Base-by-base conservation (phyloP, 2,113 vertebrate species). In the Zingel zingel region DNA sequence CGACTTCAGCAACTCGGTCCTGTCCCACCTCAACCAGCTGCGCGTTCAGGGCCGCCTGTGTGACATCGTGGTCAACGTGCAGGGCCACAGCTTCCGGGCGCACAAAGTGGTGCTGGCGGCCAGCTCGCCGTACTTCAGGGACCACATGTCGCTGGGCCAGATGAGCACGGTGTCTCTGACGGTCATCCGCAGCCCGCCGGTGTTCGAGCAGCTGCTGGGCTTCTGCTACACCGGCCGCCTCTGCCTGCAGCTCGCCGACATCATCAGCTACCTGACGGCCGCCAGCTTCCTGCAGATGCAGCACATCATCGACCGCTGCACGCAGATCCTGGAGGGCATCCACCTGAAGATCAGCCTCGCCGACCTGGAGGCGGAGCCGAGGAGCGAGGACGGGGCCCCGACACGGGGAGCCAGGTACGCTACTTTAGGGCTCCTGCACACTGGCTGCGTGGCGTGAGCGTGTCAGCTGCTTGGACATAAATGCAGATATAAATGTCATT, bases 261-360 rank as follows among this genome's bases (percentile, higher is more conserved):
- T 99, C 92, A 98, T 99, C 93, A 99, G 98, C 89, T 99, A 99
- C 95, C 94, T 99, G 86, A 99, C 98, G 0, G 98, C 98, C 0
- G 98, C 98, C 90, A 99, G 98, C 81, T 99, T 99, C 94, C 94
- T 99, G 89, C 98, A 99, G 93, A 99, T 99, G 98, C 98, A 99
- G 93, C 97, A 99, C 91, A 97, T 99, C 79, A 99, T 99, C 80
- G 98, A 99, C 94, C 98, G 98, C 79, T 99, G 98, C 92, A 99
- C 98, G 0, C 97, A 98, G 95, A 98, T 99, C 90, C 96, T 99
- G 1, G 98, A 99, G 92, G 97, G 97, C 3, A 99, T 99, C 87
- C 98, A 99, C 83, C 97, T 99, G 90, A 99, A 99, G 94, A 99
- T 99, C 51, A 97, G 96, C 0, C 92, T 99, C 90, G 95, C 97